These are phyloP conservation scores for Loris lydekkerianus DNA, from an alignment of 2,797 vertebrate species.

Conservation along the genomic window DNA sequence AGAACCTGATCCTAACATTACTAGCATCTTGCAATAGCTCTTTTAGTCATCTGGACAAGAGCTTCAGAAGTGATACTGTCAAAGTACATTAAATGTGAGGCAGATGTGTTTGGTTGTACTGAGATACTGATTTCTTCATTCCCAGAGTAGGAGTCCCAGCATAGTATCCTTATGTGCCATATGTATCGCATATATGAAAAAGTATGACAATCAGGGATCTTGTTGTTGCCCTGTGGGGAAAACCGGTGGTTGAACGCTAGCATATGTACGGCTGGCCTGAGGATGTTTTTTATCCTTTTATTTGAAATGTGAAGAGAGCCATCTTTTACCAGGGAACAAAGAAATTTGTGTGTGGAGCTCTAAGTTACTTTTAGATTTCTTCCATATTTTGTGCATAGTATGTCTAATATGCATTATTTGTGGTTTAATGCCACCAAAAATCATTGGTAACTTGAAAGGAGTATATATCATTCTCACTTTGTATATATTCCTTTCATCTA, in stretches of 20 bases:
- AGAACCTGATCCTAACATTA: slow-evolving; percentile 28
- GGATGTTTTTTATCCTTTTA: background rate
- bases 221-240: background rate
- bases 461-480: slow-evolving; percentile 19
- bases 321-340: background rate
- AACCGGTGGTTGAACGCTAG: background rate
- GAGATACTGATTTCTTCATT: background rate
- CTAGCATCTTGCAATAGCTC: background rate
- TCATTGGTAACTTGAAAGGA: slow-evolving; percentile 16
- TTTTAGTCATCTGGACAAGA: background rate
- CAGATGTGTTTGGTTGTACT: background rate
- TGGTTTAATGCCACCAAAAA: slow-evolving; percentile 26
- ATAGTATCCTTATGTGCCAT: background rate
- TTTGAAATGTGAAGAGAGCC: background rate
- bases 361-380: slow-evolving; percentile 41
- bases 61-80: background rate
- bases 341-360: background rate
- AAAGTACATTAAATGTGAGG: background rate
- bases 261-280: background rate
- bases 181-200: slow-evolving; percentile 26
- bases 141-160: background rate
- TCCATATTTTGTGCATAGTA: background rate
- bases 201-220: background rate
- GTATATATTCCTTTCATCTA: background rate
- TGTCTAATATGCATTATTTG: background rate